Evolutionary conservation across 2,797 vertebrate genomes (phyloP), one percentile per base, ranked within the genome.

Genomic region (Danio choprae): DNA sequence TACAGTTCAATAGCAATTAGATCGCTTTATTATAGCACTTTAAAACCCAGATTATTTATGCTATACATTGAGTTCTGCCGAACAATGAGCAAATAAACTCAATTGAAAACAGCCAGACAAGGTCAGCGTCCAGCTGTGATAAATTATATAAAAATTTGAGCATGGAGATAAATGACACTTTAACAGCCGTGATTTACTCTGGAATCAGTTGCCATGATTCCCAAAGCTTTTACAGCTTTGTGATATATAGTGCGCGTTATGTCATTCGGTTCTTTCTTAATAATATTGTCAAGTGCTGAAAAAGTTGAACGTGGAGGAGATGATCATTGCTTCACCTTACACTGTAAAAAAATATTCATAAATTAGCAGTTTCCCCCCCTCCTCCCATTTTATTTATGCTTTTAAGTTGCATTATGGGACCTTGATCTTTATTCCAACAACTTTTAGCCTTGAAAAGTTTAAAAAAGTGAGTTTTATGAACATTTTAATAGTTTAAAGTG

Each of bases 151-250:
- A 36, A 85, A 80, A 87, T 85, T 51, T 36, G 46, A 76, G 56
- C 65, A 62, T 20, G 41, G 58, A 79, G 77, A 88, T 82, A 82
- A 83, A 83, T 87, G 55, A 41, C 81, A 38, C 13, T 86, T 87
- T 83, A 85, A 86, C 79, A 65, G 60, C 65, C 20, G 38, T 53
- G 18, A 56, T 81, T 84, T 81, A 72, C 50, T 71, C n/a, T 65
- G 67, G 74, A 63, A 40, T 56, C 51, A 71, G 69, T 71, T 78
- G 74, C 81, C 29, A 44, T 58, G 55, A 56, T 16, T 74, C 77
- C 76, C 72, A 22, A 55, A 53, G 65, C 46, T 76, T 82, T 81
- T 78, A 73, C 50, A 75, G 55, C 20, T 68, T 59, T 29, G 48
- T 59, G 53, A 86, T 44, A 68, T 69, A 74, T 81, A 80, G 56